Evolutionary conservation across 2,797 vertebrate species (phyloP).

Genomic region (Anas georgica): DNA sequence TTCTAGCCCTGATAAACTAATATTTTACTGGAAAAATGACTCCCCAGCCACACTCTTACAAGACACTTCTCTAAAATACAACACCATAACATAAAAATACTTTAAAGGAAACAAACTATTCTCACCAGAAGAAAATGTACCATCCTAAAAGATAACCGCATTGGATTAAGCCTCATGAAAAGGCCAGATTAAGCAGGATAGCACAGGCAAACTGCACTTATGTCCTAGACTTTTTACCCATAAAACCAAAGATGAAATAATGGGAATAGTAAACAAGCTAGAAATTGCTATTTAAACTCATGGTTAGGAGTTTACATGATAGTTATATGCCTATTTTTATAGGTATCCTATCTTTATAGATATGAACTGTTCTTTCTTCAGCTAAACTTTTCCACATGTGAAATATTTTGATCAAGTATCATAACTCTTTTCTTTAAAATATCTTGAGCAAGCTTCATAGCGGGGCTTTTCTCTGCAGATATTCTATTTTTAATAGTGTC

Average conservation of each 20-base stretch:
- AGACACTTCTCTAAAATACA: neutral
- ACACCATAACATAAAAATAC: neutral
- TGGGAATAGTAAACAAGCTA: constrained; percentile 5
- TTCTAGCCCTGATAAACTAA: neutral
- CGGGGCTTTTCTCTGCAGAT: neutral
- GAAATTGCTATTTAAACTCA: neutral
- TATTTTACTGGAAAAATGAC: neutral
- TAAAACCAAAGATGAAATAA: constrained; percentile 21
- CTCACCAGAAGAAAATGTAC: neutral
- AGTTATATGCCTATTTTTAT: constrained; percentile 26
- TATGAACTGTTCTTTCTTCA: constrained; percentile 13
- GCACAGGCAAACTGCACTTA: neutral
- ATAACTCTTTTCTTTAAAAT: constrained; percentile 27
- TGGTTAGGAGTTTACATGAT: neutral
- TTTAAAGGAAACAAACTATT: neutral
- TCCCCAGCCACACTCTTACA: neutral
- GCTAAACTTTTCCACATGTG: constrained; percentile 47
- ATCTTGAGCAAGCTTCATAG: neutral
- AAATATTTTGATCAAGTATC: constrained; percentile 11
- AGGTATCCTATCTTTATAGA: constrained; percentile 23
- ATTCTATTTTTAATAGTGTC: neutral
- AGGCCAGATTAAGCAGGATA: neutral
- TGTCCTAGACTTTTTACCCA: neutral
- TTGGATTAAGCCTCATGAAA: neutral
- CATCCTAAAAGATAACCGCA: neutral